Evolutionary conservation across 2,797 vertebrate species (phyloP).

Genomic region (Pitangus sulphuratus): DNA sequence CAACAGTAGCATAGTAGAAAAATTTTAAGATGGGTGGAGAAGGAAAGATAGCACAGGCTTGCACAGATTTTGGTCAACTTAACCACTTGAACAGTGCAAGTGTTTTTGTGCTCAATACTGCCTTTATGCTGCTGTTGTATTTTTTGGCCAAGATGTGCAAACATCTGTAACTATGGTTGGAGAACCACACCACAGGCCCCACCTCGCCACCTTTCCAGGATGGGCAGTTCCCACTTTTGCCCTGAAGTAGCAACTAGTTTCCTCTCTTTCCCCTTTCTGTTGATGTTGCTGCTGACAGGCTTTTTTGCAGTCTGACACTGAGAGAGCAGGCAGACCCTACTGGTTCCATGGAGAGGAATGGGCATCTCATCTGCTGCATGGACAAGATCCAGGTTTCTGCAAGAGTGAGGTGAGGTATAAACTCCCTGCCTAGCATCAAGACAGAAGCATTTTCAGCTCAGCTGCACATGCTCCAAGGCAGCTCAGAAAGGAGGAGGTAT

Average conservation of each 20-base stretch:
- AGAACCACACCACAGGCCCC: background rate
- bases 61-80: background rate
- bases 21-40: background rate
- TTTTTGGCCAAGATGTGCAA: background rate
- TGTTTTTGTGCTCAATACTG: background rate
- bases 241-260: background rate
- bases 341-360: background rate
- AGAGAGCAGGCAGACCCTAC: background rate
- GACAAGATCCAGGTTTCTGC: background rate
- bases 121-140: background rate
- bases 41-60: background rate
- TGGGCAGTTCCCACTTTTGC: background rate
- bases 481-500: background rate
- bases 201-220: background rate
- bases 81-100: background rate
- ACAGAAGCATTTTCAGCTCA: background rate
- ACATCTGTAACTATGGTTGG: background rate
- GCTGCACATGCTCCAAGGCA: background rate
- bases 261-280: background rate
- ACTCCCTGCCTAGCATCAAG: background rate
- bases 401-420: background rate
- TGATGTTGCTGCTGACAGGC: background rate
- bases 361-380: background rate
- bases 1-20: background rate
- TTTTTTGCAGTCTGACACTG: background rate